Evolutionary conservation across 2,797 vertebrate genomes (phyloP).

Genomic region (Champsocephalus esox): DNA sequence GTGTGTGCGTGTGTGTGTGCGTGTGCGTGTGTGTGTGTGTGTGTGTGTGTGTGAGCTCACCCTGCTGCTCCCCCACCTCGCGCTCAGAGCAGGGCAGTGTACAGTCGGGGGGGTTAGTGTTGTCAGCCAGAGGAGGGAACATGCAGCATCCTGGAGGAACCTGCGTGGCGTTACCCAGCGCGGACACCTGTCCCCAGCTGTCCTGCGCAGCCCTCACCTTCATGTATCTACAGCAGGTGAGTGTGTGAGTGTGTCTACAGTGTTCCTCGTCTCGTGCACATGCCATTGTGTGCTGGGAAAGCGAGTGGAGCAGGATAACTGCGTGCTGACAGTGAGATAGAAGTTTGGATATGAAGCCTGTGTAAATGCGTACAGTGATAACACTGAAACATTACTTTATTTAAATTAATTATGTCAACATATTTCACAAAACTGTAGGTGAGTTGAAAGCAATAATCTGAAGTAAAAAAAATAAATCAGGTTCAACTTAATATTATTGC

Average conservation of each 20-base stretch:
- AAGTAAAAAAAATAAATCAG: too few relatives aligned
- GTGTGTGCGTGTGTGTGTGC: too few relatives aligned
- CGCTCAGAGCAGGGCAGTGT: constrained; percentile 33
- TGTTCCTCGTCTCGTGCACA: constrained; percentile 14
- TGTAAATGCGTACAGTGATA: background rate
- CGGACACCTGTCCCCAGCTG: constrained; percentile 96
- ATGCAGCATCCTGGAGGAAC: constrained; percentile 98
- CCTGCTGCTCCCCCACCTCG: constrained; percentile 9
- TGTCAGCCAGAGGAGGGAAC: constrained; percentile 84
- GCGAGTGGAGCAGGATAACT: constrained; percentile 18
- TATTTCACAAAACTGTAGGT: too few relatives aligned
- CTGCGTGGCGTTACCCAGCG: constrained; percentile 95
- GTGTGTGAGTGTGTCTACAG: constrained; percentile 29
- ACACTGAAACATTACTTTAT: too few relatives aligned
- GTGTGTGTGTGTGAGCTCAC: background rate
- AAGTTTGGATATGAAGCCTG: background rate
- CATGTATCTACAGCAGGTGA: constrained; percentile 97
- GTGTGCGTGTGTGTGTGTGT: too few relatives aligned
- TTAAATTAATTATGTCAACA: too few relatives aligned
- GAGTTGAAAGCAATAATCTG: too few relatives aligned
- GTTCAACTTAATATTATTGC: too few relatives aligned
- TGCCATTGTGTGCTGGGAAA: constrained; percentile 18
- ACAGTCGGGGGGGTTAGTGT: constrained; percentile 70
- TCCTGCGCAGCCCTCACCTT: constrained; percentile 98
- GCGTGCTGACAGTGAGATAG: constrained; percentile 1